Conservation (phyloP, 2,797 vertebrate species). For the Clarias platycephalus region DNA sequence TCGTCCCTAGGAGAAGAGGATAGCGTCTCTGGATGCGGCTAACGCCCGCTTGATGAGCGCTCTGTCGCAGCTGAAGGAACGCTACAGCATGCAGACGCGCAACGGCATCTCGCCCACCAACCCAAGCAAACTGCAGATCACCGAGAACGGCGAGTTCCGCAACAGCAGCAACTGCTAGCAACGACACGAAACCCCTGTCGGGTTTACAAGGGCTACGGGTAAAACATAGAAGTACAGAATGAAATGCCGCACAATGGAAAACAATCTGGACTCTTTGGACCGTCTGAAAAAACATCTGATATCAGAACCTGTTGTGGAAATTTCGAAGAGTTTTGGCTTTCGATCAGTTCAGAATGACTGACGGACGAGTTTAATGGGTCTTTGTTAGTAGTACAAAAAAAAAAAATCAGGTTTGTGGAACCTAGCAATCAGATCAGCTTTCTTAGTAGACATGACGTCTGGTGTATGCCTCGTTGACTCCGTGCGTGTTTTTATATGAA, state of each 20-base stretch:
- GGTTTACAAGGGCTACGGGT: constrained; percentile 54
- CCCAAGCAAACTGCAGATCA: constrained; percentile 97
- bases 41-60: constrained; percentile 95
- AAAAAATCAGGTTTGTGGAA: constrained; percentile 8
- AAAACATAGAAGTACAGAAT: not conserved
- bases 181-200: constrained; percentile 27
- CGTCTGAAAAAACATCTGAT: not conserved
- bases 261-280: not conserved
- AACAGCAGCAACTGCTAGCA: constrained; percentile 94
- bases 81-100: constrained; percentile 93
- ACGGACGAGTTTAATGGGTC: constrained; percentile 4
- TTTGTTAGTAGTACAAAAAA: constrained; percentile 23
- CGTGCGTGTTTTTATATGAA: constrained; percentile 27
- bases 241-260: not conserved
- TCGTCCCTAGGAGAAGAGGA: constrained; percentile 87
- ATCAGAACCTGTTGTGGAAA: constrained; percentile 5
- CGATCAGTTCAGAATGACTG: not conserved
- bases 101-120: constrained; percentile 98
- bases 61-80: constrained; percentile 96
- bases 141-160: constrained; percentile 96
- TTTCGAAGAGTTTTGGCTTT: constrained; percentile 7
- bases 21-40: constrained; percentile 88
- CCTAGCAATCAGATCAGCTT: constrained; percentile 17
- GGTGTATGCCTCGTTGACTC: constrained; percentile 25
- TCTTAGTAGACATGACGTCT: constrained; percentile 33